phyloP scores from a whole-genome alignment of 2,797 vertebrate genomes.

The Eulemur rubriventer region DNA sequence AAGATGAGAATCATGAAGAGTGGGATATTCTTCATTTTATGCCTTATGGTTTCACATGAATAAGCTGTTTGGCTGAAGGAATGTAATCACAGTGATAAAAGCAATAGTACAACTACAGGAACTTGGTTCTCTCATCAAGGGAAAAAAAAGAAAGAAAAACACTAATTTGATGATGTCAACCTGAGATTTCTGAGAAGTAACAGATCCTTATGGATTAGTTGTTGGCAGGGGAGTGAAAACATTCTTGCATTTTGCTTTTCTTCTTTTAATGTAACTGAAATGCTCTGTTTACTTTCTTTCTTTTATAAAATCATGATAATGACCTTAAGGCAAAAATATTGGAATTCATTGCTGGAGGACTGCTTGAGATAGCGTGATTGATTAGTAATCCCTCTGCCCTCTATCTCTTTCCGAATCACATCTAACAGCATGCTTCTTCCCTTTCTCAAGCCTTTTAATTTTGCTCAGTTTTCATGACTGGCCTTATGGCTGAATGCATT shows the following conservation, averaged over 20 bases:
- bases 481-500: neutral
- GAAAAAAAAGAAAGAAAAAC: neutral
- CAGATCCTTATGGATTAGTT: neutral
- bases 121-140: neutral
- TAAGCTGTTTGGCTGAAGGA: neutral
- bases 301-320: conserved; percentile 32
- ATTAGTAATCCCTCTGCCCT: neutral
- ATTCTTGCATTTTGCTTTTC: neutral
- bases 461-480: conserved; percentile 15
- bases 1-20: neutral
- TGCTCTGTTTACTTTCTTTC: conserved; percentile 19
- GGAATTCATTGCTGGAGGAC: neutral
- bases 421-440: neutral
- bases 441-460: neutral
- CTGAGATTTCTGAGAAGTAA: conserved; percentile 39
- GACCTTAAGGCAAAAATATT: conserved; percentile 24
- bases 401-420: neutral
- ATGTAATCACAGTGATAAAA: conserved; percentile 43
- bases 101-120: neutral
- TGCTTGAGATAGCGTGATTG: neutral
- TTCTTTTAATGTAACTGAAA: neutral
- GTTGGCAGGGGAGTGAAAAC: neutral
- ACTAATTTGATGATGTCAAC: neutral
- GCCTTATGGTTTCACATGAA: conserved; percentile 14
- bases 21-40: neutral